Conservation (phyloP, 1,140 invertebrate genomes). For the Drosophila ohnishii region DNA sequence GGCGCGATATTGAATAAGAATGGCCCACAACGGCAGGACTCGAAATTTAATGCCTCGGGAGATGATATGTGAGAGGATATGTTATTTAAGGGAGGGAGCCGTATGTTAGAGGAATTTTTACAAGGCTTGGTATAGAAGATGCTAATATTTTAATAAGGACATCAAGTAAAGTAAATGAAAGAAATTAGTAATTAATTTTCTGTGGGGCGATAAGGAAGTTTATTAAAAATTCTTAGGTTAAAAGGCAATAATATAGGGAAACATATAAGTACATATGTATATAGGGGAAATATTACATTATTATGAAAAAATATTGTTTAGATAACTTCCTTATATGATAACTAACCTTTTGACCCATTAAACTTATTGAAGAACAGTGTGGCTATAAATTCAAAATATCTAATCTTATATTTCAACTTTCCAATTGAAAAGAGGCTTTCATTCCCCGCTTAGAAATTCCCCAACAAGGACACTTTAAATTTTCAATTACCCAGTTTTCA, state of each 20-base stretch:
- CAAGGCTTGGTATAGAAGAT: not conserved
- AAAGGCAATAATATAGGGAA: not conserved
- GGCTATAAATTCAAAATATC: too few relatives aligned
- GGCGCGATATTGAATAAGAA: slow-evolving; percentile 39
- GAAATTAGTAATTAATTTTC: not conserved
- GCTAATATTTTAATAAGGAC: slow-evolving; percentile 14
- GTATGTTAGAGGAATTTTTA: not conserved
- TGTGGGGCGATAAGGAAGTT: not conserved
- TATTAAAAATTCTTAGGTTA: not conserved
- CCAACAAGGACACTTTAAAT: not conserved
- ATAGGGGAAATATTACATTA: too few relatives aligned
- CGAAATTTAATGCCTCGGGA: slow-evolving; percentile 29
- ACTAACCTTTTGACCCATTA: not conserved
- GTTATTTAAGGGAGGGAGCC: slow-evolving; percentile 15
- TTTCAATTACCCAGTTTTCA: not conserved
- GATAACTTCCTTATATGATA: not conserved
- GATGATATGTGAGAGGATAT: slow-evolving; percentile 24
- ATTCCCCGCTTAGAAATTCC: not conserved
- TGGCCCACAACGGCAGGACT: slow-evolving; percentile 13
- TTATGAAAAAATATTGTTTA: too few relatives aligned
- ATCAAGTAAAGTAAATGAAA: not conserved
- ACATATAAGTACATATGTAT: too few relatives aligned
- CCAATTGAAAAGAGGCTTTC: not conserved
- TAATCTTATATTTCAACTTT: not conserved
- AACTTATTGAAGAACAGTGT: not conserved